Percentiles rank a stretch among this genome's conserved stretches.
Conservation (phyloP, 1,140 invertebrate genomes). For the Drosophila dunni region DNA sequence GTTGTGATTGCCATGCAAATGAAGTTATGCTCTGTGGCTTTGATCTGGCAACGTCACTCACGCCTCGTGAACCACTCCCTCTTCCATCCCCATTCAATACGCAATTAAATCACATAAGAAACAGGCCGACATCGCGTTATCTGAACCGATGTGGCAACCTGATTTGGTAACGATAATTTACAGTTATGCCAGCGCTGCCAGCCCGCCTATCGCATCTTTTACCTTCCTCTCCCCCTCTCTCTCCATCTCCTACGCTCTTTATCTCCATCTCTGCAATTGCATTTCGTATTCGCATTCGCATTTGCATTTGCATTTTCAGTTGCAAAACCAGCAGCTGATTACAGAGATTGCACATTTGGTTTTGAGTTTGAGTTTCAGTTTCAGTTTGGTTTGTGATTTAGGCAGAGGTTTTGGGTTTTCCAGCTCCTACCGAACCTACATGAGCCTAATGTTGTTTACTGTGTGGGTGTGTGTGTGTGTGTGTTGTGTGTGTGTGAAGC, state of each 20-base stretch:
- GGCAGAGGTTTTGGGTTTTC: background rate
- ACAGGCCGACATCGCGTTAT: slow-evolving; percentile 40
- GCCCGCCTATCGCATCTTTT: slow-evolving; percentile 1
- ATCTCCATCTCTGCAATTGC: slow-evolving; percentile 8
- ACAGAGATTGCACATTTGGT: slow-evolving; percentile 39
- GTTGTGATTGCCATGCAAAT: slow-evolving; percentile 62
- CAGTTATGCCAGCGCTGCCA: slow-evolving; percentile 47
- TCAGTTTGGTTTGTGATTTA: slow-evolving; percentile 9
- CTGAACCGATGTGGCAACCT: slow-evolving; percentile 60
- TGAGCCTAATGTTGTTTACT: background rate
- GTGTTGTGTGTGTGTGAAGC: slow-evolving; percentile 1
- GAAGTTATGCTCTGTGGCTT: slow-evolving; percentile 55
- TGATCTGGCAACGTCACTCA: slow-evolving; percentile 46
- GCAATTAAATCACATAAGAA: slow-evolving; percentile 65
- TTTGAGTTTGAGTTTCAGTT: slow-evolving; percentile 8
- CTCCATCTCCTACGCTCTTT: background rate
- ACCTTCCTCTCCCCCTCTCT: background rate
- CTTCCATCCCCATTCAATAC: background rate
- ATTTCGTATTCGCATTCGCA: slow-evolving; percentile 46
- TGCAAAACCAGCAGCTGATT: slow-evolving; percentile 35
- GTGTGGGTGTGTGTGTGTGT: slow-evolving; percentile 12
- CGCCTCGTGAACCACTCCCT: background rate
- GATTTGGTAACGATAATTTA: slow-evolving; percentile 75
- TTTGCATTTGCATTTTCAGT: slow-evolving; percentile 57
- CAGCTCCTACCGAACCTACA: no score